A percentile compares a stretch with the other conserved stretches of the same genome.
Conservation (phyloP, 2,888 invertebrate genomes). For the Rhagophthalmus giganteus region DNA sequence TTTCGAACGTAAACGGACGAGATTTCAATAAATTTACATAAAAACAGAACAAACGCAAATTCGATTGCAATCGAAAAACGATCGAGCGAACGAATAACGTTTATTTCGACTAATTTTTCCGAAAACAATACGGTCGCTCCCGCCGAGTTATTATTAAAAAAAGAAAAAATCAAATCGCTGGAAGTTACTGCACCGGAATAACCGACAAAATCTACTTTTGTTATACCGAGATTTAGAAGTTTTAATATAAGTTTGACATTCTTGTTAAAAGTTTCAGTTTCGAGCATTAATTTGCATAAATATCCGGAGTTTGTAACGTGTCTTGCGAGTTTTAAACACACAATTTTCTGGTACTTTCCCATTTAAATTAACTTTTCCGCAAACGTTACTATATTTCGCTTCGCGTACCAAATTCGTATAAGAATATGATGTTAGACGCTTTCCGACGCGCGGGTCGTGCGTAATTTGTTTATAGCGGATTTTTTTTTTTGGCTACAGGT, state of each 20-base stretch:
- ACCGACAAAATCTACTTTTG: background rate
- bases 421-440: too few relatives aligned
- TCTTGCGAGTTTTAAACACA: background rate
- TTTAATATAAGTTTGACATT: background rate
- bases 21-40: slow-evolving; percentile 6
- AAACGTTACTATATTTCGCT: background rate
- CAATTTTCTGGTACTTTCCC: background rate
- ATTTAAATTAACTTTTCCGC: background rate
- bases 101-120: too few relatives aligned
- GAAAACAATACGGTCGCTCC: too few relatives aligned
- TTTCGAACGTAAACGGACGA: too few relatives aligned
- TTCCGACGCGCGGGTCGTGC: too few relatives aligned
- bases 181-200: background rate
- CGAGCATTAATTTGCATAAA: background rate
- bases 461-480: too few relatives aligned
- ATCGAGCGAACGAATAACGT: too few relatives aligned
- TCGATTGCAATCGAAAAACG: slow-evolving; percentile 30
- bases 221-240: background rate
- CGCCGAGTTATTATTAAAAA: too few relatives aligned
- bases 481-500: too few relatives aligned
- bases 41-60: slow-evolving; percentile 21
- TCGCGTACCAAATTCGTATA: too few relatives aligned
- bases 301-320: background rate
- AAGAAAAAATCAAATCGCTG: too few relatives aligned
- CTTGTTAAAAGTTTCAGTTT: background rate